Conservation (phyloP, 2,113 vertebrate species). For the Sclerurus mexicanus region DNA sequence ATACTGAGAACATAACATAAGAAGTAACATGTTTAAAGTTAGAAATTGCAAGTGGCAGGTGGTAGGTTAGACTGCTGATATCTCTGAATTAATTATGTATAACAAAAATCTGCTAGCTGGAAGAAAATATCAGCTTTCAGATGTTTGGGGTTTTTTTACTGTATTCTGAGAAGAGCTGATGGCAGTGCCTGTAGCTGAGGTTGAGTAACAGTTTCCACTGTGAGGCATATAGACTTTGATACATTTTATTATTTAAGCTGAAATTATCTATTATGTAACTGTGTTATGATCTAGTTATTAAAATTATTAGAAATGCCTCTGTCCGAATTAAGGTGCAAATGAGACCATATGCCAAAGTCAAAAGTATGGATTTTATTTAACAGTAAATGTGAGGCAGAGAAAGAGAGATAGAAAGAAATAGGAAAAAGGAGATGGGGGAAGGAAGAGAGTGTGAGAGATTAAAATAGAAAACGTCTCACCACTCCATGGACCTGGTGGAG, state of each 20-base stretch:
- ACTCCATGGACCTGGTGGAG: not conserved
- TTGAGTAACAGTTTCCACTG: not conserved
- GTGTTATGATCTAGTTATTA: not conserved
- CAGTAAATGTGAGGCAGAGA: not conserved
- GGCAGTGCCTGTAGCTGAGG: not conserved
- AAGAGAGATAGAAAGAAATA: not conserved
- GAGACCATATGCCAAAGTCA: not conserved
- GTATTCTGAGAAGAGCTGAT: not conserved
- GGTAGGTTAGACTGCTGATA: slow-evolving; percentile 10
- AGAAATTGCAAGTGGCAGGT: not conserved
- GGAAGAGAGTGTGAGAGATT: not conserved
- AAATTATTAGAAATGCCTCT: not conserved
- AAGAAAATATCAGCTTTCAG: not conserved
- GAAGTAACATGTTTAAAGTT: not conserved
- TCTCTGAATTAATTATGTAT: not conserved
- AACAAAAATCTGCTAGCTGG: not conserved
- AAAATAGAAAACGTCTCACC: not conserved
- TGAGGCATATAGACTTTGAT: not conserved
- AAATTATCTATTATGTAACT: not conserved
- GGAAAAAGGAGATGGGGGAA: not conserved
- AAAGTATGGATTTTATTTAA: not conserved
- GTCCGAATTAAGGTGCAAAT: not conserved
- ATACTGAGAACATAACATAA: not conserved
- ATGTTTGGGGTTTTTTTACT: not conserved
- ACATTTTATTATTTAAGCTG: not conserved